Conservation (phyloP, 2,797 vertebrate genomes). For the Hirundo rustica region DNA sequence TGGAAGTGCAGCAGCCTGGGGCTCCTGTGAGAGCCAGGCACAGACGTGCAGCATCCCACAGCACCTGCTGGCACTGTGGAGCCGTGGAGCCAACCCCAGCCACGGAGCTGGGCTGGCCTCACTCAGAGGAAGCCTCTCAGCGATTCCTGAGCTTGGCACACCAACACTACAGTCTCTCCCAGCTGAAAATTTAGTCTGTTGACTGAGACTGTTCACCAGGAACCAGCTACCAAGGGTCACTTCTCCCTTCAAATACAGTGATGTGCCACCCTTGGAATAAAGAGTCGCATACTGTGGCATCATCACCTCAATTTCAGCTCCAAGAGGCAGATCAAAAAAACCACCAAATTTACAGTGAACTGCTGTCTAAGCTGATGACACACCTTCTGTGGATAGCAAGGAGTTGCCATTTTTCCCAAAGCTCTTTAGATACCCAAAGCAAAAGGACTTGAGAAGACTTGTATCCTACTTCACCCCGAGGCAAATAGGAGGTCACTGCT, state of each 20-base stretch:
- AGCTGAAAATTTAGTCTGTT: neutral
- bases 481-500: neutral
- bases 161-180: neutral
- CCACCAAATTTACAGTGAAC: neutral
- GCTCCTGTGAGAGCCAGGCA: neutral
- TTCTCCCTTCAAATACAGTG: neutral
- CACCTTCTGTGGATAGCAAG: neutral
- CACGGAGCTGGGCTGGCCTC: neutral
- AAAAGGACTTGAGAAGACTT: slow-evolving; percentile 18
- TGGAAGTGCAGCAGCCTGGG: neutral
- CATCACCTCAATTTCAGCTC: neutral
- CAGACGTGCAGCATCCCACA: fast-evolving
- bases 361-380: neutral
- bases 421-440: neutral
- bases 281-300: fast-evolving
- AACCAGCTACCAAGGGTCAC: neutral
- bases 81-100: neutral
- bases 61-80: neutral
- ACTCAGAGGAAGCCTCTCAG: neutral
- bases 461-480: neutral
- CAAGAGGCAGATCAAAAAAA: neutral
- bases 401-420: neutral
- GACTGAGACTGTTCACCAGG: neutral
- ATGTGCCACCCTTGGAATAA: neutral
- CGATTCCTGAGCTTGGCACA: neutral